phyloP scores from a whole-genome alignment of 2,113 vertebrate species.

The Opisthocomus hoazin region DNA sequence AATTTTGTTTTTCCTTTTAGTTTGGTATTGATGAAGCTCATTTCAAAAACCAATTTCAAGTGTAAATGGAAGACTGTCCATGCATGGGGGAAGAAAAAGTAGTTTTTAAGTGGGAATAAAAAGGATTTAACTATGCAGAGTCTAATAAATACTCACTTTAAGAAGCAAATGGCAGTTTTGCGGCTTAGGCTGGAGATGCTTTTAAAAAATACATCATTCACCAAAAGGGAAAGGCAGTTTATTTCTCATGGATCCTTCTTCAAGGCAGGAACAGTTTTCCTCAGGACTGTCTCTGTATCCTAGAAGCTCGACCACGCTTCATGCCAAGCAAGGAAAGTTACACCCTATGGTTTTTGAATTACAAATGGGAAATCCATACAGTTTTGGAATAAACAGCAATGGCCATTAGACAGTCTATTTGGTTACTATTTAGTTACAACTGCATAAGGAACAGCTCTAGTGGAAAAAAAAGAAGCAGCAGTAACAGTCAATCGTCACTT shows the following conservation, averaged over 20 bases:
- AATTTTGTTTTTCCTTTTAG: neutral
- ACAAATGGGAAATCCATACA: constrained; percentile 24
- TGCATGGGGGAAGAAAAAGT: neutral
- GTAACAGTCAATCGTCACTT: constrained; percentile 49
- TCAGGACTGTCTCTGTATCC: neutral
- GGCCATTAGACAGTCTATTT: neutral
- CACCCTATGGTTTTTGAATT: constrained; percentile 32
- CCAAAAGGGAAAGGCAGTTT: neutral
- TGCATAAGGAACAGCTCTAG: constrained; percentile 30
- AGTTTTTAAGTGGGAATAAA: neutral
- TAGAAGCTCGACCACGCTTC: neutral
- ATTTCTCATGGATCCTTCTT: neutral
- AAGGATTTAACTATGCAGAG: neutral
- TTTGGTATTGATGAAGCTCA: neutral
- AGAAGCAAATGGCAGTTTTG: neutral
- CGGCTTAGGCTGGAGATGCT: neutral
- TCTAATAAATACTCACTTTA: neutral
- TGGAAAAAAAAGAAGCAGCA: neutral
- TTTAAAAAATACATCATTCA: neutral
- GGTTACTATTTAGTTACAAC: constrained; percentile 35
- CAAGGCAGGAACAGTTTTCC: neutral
- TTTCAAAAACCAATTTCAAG: neutral
- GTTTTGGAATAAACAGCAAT: constrained; percentile 11
- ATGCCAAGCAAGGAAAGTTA: neutral
- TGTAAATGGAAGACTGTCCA: neutral